Evolutionary conservation across 1,140 invertebrate species (phyloP).

Genomic region (Thrips palmi): DNA sequence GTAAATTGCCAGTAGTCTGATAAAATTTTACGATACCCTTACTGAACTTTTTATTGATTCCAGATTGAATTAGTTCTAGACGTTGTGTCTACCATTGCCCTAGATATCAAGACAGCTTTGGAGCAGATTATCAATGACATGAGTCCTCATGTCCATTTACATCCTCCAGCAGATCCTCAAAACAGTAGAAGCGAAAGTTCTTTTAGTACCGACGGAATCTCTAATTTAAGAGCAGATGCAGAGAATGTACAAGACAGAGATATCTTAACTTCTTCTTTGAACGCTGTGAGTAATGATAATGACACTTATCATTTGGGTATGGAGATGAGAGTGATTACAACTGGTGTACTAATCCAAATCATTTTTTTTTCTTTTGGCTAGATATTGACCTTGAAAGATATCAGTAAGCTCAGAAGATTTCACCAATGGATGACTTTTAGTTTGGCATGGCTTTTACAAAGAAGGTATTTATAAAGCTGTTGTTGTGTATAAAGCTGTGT

Average conservation of each 20-base stretch:
- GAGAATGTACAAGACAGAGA: no score
- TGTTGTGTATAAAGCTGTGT: not conserved
- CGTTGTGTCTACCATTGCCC: constrained; percentile 27
- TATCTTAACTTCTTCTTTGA: no score
- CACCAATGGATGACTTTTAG: constrained; percentile 30
- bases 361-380: constrained; percentile 14
- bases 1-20: no score
- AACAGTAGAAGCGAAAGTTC: no score
- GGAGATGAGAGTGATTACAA: no score
- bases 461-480: constrained; percentile 21
- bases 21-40: not conserved
- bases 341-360: no score
- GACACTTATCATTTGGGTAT: no score
- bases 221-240: no score
- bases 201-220: no score
- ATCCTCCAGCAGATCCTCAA: not conserved
- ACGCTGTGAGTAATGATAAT: no score
- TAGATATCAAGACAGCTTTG: constrained; percentile 30
- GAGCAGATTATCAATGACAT: constrained; percentile 28
- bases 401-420: constrained; percentile 30
- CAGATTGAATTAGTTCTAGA: constrained; percentile 33
- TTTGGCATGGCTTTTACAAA: constrained; percentile 25
- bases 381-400: constrained; percentile 28
- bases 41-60: constrained; percentile 14
- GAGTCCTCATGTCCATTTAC: not conserved